Base-by-base conservation (phyloP, 2,888 invertebrate genomes). In the Willowsia nigromaculata region DNA sequence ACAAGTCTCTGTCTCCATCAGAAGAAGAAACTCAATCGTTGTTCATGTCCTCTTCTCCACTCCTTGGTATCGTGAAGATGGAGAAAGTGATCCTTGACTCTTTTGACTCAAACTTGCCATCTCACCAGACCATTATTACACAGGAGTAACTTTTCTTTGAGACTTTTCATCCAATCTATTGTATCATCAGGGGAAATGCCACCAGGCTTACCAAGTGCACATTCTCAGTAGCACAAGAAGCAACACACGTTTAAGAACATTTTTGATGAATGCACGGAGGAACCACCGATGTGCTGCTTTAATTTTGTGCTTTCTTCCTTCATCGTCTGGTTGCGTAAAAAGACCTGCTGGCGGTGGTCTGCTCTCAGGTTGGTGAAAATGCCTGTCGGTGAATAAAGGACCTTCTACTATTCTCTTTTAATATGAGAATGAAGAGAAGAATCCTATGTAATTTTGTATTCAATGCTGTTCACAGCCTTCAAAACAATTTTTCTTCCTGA, bases 41-140 rank as follows among this genome's bases (percentile, higher is more conserved):
- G 71, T 89, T 56, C 89, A 84, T 13, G 47, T 37, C 59, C 65
- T 84, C 88, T 88, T 76, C 5, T 68, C 59, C 53, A 4, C 33
- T 65, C 65, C n/a, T 30, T 62, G 9, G 56, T 71, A 22, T 47
- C 25, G 40, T 71, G 74, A 86, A 87, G 81, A 82, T 71, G 80
- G 53, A 50, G 84, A 84, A 89, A 89, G 78, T 89, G 89, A 89
- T 89, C 68, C 89, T 89, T 89, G 89, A 89, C 89, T 89, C 71
- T 80, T 50, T 78, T 81, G 89, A 89, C 84, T 84, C 65, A n/a
- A n/a, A n/a, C n/a, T n/a, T n/a, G n/a, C n/a, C n/a, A 71, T 71
- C 27, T 53, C n/a, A 53, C n/a, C 53, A n/a, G 59, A 33, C 33
- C 43, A 37, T 68, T 37, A 68, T 68, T 37, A 68, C 15, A 68